Evolutionary conservation across 2,888 invertebrate genomes (phyloP), one percentile per base, ranked within the genome.

Genomic region (Lasioglossum calceatum): DNA sequence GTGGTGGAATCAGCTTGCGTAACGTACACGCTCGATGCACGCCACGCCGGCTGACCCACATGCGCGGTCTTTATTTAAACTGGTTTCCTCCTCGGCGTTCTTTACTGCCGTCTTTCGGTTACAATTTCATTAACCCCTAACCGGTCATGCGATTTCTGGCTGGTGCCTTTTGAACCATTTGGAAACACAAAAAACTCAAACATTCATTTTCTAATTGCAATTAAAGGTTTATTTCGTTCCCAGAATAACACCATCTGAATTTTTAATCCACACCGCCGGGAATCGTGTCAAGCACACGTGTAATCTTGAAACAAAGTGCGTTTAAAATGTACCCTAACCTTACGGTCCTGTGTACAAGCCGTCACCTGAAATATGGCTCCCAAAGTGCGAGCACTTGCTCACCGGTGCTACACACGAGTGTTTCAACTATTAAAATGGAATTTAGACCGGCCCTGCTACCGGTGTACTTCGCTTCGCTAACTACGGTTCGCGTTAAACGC

Each of bases 11-110:
- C 88, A 44, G 82, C 87, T 89, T 90, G 89, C 90, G 90, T 89
- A 91, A 93, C 92, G 87, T 79, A 82, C 79, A 85, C 78, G 89
- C 89, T 91, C 89, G 85, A 85, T 89, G 88, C 90, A 91, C 88
- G 89, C 91, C 83, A 92, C 92, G 92, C 93, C 94, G 94, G 93
- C 94, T 95, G 95, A 95, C 95, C 95, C 94, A 95, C 95, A 95
- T 95, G 93, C 92, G 92, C 91, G 93, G 90, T 94, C 95, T 95
- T 95, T 95, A 95, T 95, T 95, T 95, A 95, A 95, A 95, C 95
- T 92, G 90, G 93, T 95, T 94, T 94, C 94, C 93, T 93, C 93
- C 92, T 91, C 92, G 90, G 83, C 91, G 77, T 91, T 94, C 94
- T 95, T 95, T 93, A 92, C 92, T 93, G 84, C 79, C 89, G 90